Evolutionary conservation across 2,797 vertebrate species (phyloP), one percentile per base, ranked within the genome.

Genomic region (Limosa lapponica): DNA sequence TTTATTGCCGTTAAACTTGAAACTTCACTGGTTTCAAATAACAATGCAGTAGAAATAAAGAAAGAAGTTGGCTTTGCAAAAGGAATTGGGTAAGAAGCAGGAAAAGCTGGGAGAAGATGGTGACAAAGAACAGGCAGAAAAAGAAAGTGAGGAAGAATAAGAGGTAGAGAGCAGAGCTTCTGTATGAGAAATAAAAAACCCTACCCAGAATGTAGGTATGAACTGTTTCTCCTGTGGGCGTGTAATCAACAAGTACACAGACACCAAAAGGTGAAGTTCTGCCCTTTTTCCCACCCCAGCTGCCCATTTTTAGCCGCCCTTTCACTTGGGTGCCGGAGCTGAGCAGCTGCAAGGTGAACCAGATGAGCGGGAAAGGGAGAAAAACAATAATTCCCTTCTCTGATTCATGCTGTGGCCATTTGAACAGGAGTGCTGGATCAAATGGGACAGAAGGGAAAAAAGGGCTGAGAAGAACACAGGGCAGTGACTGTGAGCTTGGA

Each of bases 361-460:
- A 3, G 9, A 79, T 10, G 18, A 54, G 18, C 1, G 5, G 37
- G 20, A 65, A 75, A 61, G 32, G 2, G 4, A 16, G 1, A 1
- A 25, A 25, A 41, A 71, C 72, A 30, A 8, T 8, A 16, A 4
- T 14, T 59, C 0, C 34, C 8, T 74, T 75, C 32, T 49, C 18
- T 36, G 18, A 24, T 80, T 62, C 52, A 41, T 8, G 8, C 28
- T 28, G 3, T 46, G 30, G 10, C 17, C 17, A 12, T 86, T 41
- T 82, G 19, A 54, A 67, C 2, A 2, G 8, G 34, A 85, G 4
- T n/a, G 28, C 8, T 49, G 39, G 23, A 37, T 37, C 7, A n/a
- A 80, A 72, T 6, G 11, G 18, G 12, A 87, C 75, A 14, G 6
- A 12, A 43, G 6, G 3, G n/a, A 11, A 44, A 44, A 19, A 32